Evolutionary conservation across 37 sponge, comb jelly and placozoan species (phyloP).

Genomic region (Halichondria panicea): DNA sequence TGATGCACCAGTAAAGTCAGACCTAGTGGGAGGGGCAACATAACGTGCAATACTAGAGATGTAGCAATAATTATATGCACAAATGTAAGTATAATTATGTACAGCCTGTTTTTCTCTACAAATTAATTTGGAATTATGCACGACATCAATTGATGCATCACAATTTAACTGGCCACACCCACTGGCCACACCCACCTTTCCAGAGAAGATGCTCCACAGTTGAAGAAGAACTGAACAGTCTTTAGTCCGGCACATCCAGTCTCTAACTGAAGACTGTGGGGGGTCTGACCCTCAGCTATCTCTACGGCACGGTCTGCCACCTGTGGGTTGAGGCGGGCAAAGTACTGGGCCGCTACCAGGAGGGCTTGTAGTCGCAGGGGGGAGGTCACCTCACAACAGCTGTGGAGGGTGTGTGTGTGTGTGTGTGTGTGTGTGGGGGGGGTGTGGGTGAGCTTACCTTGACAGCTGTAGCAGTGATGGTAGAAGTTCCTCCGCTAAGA

Average conservation of each 20-base stretch:
- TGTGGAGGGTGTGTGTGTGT: background rate
- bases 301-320: constrained; percentile 58
- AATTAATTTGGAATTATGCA: too few relatives aligned
- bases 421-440: background rate
- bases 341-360: constrained; percentile 44
- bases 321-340: constrained; percentile 56
- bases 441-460: constrained; percentile 11
- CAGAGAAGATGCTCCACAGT: constrained; percentile 50
- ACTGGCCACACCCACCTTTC: constrained; percentile 27
- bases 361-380: constrained; percentile 17
- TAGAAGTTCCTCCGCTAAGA: constrained; percentile 51
- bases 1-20: constrained; percentile 61
- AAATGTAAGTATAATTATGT: too few relatives aligned
- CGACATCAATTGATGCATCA: too few relatives aligned
- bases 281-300: constrained; percentile 10
- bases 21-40: constrained; percentile 24
- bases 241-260: constrained; percentile 27
- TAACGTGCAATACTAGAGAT: too few relatives aligned
- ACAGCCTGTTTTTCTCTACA: too few relatives aligned
- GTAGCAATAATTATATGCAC: too few relatives aligned
- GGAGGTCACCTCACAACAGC: background rate
- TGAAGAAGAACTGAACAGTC: constrained; percentile 55
- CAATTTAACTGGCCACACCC: too few relatives aligned
- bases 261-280: background rate
- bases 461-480: constrained; percentile 53